Evolutionary conservation across 2,888 invertebrate species (phyloP), one percentile per base, ranked within the genome.

Genomic region (Molanna angustata): DNA sequence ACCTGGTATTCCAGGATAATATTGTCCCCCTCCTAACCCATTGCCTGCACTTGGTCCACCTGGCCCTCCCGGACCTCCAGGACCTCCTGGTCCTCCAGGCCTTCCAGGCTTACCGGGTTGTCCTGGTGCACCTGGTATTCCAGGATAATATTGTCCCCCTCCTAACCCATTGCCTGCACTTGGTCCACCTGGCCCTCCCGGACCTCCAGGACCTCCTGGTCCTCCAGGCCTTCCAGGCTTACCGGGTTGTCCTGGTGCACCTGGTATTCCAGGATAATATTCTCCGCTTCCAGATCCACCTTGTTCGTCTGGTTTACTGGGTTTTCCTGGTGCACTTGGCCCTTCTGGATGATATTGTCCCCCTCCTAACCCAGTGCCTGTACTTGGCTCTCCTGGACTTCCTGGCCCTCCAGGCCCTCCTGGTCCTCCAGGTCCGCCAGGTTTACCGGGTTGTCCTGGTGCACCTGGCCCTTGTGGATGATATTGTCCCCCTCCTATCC

Each of bases 1-100:
- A 9, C 62, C 61, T 9, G 63, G 61, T 14, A 82, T 82, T 49
- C 75, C 70, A 33, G 68, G 71, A 1, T 20, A 81, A 0, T 58
- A 67, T 9, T 80, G 78, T 42, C 52, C 17, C 31, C 64, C 66
- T 21, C 64, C 64, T 11, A 54, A 54, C 17, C 61, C 63, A 33
- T 70, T 72, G 13, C 64, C 66, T 16, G 67, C 70, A 4, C 49
- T 31, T 18, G 72, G 75, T 48, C 27, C 63, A 7, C 41, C 42
- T 40, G 41, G 18, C 4, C 17, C 47, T 7, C 50, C 70, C 2
- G 75, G 73, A 32, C 59, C 67, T 35, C 59, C 58, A 20, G 66
- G 64, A 42, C 32, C 32, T 19, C 61, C 64, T 20, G 73, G 71
- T 14, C 54, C 57, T 3, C 59, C 60, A 20, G 59, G 60, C 35